Evolutionary conservation across 2,113 vertebrate species (phyloP), one percentile per base, ranked within the genome.

Genomic region (Raphicerus campestris): DNA sequence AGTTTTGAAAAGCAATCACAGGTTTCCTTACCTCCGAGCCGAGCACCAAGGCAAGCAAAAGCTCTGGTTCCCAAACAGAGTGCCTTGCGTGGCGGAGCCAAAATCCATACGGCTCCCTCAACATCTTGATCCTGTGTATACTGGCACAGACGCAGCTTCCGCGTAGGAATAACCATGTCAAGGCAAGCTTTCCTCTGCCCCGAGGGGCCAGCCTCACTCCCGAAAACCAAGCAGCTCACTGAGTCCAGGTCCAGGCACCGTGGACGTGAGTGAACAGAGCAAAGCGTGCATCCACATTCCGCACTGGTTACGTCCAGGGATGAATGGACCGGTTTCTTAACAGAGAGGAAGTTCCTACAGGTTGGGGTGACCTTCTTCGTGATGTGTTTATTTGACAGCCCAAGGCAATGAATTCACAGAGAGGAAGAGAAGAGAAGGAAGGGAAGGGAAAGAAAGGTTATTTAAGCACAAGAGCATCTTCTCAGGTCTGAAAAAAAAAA

Each of bases 201-300:
- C 95, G 92, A 10, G 22, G 98, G 98, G 97, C 98, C 98, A 98
- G 93, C 91, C 88, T 51, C 90, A 42, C 96, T 97, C 98, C 98
- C 97, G 97, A 97, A 98, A 98, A 98, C 85, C 88, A 89, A 98
- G 97, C 98, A 97, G 98, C 98, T 96, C 24, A 97, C 97, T 5
- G 6, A 75, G 66, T 97, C 89, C 88, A 95, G 97, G 98, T 94
- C 98, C 97, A 95, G 91, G 97, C 96, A 78, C 35, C 55, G 89
- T 92, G 94, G 98, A 97, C 97, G 97, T 93, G 75, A 94, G 97
- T 96, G 96, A 97, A 96, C 92, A 97, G 83, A 66, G 97, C 97
- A 97, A 96, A 93, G 94, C 91, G 73, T 0, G 10, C 35, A 49
- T 81, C 97, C 98, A 94, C 98, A 98, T 98, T 98, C 98, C 98